These are phyloP conservation scores for Nomada fabriciana DNA, from an alignment of 2,888 invertebrate genomes.

Conservation along the genomic window DNA sequence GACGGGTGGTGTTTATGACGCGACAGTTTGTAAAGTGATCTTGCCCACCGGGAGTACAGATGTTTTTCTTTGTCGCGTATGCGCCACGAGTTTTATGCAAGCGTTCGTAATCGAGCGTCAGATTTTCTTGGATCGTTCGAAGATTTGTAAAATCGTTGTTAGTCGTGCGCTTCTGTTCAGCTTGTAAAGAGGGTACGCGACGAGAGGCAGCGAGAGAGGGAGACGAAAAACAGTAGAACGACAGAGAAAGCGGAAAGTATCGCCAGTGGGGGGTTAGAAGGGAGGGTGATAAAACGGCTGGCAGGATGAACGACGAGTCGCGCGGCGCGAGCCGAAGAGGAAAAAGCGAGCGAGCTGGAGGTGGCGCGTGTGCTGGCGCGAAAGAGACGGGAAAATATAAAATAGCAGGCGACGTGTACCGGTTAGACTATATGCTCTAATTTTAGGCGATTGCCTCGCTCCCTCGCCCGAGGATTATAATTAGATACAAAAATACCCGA, in stretches of 20 bases:
- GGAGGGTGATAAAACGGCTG: slow-evolving; percentile 59
- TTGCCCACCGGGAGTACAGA: too few species aligned
- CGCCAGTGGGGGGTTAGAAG: slow-evolving; percentile 32
- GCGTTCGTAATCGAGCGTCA: too few species aligned
- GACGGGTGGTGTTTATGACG: too few species aligned
- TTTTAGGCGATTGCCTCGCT: slow-evolving; percentile 84
- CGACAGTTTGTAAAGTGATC: too few species aligned
- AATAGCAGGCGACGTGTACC: slow-evolving; percentile 76
- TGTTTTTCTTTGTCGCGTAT: too few species aligned
- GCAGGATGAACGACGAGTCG: slow-evolving; percentile 63
- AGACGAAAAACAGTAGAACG: not conserved
- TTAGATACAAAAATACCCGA: slow-evolving; percentile 84
- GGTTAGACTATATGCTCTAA: slow-evolving; percentile 83
- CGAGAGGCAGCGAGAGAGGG: slow-evolving; percentile 23
- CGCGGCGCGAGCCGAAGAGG: slow-evolving; percentile 24
- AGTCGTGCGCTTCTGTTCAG: not conserved
- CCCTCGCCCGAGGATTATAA: slow-evolving; percentile 83
- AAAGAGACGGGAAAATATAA: slow-evolving; percentile 72
- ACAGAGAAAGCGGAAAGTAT: slow-evolving; percentile 11
- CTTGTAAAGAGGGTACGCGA: not conserved
- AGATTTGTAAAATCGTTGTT: too few species aligned
- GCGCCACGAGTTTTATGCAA: too few species aligned
- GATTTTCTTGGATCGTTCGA: too few species aligned
- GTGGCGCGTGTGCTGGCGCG: slow-evolving; percentile 34
- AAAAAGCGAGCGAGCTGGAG: slow-evolving; percentile 43